Base-by-base conservation (phyloP, 2,797 vertebrate genomes). In the Enteromius unitaeniatus region DNA sequence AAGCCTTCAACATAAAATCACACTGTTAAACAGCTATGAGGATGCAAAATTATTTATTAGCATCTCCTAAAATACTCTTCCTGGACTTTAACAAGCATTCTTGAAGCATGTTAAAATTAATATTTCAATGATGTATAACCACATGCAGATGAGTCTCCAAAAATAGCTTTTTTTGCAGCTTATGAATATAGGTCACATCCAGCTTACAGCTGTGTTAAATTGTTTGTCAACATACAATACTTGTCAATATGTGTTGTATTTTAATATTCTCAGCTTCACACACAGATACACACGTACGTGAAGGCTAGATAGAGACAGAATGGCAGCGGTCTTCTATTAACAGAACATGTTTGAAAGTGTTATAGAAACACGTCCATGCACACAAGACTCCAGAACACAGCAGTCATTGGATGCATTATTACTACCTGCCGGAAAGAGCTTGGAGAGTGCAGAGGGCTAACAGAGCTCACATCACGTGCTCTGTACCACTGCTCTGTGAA, bases 351-450 rank as follows among this genome's bases (percentile, higher is more conserved):
- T 79, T n/a, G 28, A 62, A 69, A 69, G 72, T 53, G 51, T 72
- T 42, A 65, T 42, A 68, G 47, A 83, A 88, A 73, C 64, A 34
- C 68, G 78, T 17, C 55, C 67, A 76, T 42, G 72, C 79, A 74
- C 21, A 19, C 45, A 37, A 2, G 23, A 64, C 58, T 42, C n/a
- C 49, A 80, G 47, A 21, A 26, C 47, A 68, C 81, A 69, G 23
- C 67, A 53, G 58, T 42, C 75, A 45, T 23, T n/a, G 10, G 28
- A 72, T 74, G 69, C 76, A 68, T 62, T 68, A 62, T 0, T 10
- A 90, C 95, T 98, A 99, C 98, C 97, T 99, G 97, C 93, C 96
- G 94, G 75, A 95, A 91, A 15, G 93, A 93, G 91, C 96, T 95
- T 49, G 95, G 93, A 28, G 96, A 95, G 87, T 95, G 94, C 82